Evolutionary conservation across 2,888 invertebrate genomes (phyloP), one percentile per base, ranked within the genome.

Genomic region (Leptinotarsa juncta): DNA sequence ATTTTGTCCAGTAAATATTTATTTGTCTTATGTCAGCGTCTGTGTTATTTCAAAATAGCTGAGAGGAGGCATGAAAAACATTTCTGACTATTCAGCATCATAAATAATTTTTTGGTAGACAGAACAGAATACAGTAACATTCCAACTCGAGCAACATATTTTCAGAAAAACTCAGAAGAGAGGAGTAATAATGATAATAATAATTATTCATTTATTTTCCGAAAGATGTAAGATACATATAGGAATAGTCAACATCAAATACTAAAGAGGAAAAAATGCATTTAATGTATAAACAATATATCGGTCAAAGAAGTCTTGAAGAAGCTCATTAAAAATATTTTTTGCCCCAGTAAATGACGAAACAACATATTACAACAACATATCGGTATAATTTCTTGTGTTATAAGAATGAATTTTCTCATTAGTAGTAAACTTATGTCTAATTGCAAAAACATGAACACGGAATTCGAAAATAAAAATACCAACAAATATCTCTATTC

Each of bases 21-120:
- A 42, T 42, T 62, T 62, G 26, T 42, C 32, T 32, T 32, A 26
- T 42, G 42, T 62, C 57, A 23, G 23, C 57, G 57, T 4, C 20
- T 57, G 53, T 53, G 57, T 57, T 57, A 57, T 62, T 62, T 62
- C 62, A 42, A 42, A 62, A 62, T 62, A 42, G n/a, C 4, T 62
- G 42, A 62, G 42, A 62, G 42, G n/a, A 62, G 16, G 42, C 16
- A 62, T 42, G 32, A 32, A 62, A 32, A 62, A 32, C 62, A 62
- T 26, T 32, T 12, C 62, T 32, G 32, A 62, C 62, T 32, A 4
- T 62, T 62, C 15, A 7, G 16, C 26, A 62, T 62, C 15, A 62
- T 62, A 62, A 57, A 57, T 62, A 32, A 7, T 62, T 26, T 18
- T 62, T 16, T 32, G 7, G 62, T n/a, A n/a, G 32, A 62, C 62